Evolutionary conservation across 1,140 invertebrate species (phyloP).

Genomic region (Procambarus virginalis): DNA sequence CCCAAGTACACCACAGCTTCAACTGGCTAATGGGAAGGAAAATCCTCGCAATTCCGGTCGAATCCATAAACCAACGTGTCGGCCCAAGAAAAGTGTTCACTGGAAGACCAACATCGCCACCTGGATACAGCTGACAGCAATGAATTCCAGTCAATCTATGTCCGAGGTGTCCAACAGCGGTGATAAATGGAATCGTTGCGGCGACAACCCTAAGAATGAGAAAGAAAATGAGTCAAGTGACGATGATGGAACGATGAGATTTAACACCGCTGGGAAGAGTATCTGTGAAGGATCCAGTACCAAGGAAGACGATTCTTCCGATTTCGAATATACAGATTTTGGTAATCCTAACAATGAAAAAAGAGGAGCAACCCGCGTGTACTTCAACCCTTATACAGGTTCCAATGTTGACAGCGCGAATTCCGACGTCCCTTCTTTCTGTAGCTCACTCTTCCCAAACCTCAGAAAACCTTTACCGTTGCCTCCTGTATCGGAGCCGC

Average conservation of each 20-base stretch:
- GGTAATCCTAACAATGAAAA: neutral
- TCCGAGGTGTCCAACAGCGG: conserved; percentile 31
- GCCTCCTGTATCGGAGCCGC: neutral
- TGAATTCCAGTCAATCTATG: conserved; percentile 38
- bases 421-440: too few relatives aligned
- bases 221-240: conserved; percentile 36
- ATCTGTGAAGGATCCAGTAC: conserved; percentile 7
- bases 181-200: neutral
- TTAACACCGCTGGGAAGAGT: conserved; percentile 58
- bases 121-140: conserved; percentile 64
- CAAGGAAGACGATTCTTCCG: conserved; percentile 54
- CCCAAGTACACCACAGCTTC: neutral
- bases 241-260: conserved; percentile 59
- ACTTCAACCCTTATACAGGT: neutral
- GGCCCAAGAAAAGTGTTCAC: conserved; percentile 53
- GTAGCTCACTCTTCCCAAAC: neutral
- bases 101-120: conserved; percentile 64
- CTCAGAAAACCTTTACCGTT: conserved; percentile 3
- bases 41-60: conserved; percentile 35
- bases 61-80: conserved; percentile 37
- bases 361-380: neutral
- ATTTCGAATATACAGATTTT: conserved; percentile 55
- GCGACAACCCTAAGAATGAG: neutral
- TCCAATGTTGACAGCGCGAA: neutral
- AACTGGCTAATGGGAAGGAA: conserved; percentile 1